Percentiles rank a stretch among this genome's conserved stretches.
Evolutionary conservation across 2,888 invertebrate species (phyloP).

Genomic region (Rutpela maculata): DNA sequence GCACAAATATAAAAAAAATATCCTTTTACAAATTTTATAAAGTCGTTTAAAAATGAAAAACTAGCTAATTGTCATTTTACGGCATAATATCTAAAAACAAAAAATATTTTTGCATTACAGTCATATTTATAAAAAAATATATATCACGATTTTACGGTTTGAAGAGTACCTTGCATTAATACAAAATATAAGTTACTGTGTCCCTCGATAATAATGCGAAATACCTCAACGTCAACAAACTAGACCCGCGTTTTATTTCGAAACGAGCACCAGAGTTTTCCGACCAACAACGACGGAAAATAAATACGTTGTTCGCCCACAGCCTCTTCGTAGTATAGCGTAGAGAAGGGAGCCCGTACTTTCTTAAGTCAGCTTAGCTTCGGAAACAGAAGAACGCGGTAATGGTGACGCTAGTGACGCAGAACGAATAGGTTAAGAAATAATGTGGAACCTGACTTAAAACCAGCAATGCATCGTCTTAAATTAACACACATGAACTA

Average conservation of each 20-base stretch:
- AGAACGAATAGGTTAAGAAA: conserved; percentile 47
- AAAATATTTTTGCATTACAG: no score
- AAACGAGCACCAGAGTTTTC: not conserved
- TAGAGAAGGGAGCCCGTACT: conserved; percentile 59
- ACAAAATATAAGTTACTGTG: no score
- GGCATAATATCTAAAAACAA: no score
- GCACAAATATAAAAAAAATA: no score
- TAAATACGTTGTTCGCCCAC: conserved; percentile 42
- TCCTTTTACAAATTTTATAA: no score
- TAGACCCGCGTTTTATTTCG: not conserved
- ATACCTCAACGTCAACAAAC: not conserved
- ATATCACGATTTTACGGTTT: no score
- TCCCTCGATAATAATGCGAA: no score
- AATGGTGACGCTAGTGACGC: conserved; percentile 51
- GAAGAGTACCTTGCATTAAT: no score
- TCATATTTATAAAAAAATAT: no score
- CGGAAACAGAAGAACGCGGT: conserved; percentile 51
- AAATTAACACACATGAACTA: not conserved
- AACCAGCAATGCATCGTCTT: conserved; percentile 6
- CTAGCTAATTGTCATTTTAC: no score
- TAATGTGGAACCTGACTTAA: conserved; percentile 50
- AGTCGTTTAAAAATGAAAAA: no score
- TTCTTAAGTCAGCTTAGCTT: conserved; percentile 63
- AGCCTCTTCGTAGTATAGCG: conserved; percentile 36
- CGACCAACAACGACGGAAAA: not conserved